Evolutionary conservation across 2,888 invertebrate species (phyloP), one percentile per base, ranked within the genome.

Genomic region (Drosophila helvetica): DNA sequence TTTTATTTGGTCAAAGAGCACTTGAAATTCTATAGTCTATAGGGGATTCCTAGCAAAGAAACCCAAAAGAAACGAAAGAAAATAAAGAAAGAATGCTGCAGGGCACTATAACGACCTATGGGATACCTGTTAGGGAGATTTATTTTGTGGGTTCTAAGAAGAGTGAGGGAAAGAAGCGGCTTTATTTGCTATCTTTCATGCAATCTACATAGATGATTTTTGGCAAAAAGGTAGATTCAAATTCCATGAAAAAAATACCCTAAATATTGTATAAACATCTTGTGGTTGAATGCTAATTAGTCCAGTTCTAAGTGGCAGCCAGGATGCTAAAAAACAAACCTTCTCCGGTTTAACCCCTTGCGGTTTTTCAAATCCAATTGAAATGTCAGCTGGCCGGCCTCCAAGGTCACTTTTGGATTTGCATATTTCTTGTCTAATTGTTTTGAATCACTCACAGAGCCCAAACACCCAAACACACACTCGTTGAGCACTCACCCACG

Each of bases 371-470:
- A n/a, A 2, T 15, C 12, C 18, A 52, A 47, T 51, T 59, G 10
- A 38, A 38, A n/a, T 38, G 38, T 38, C 15, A 6, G 38, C 6
- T 6, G 12, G 33, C 12, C 10, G 12, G 33, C 3, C 25, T 12
- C 38, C 60, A 59, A 59, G 63, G 63, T 51, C 51, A 46, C n/a
- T 19, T 27, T 7, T n/a, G 30, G 18, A 62, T 63, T 62, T 66
- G 54, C 52, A 47, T 67, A 53, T 61, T 59, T 81, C 74, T 56
- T 15, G 46, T 52, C 54, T 74, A 79, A 81, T 79, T 81, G 69
- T 65, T 72, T 77, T 80, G 80, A 80, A 78, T 80, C 80, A 80
- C 79, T 65, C 61, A 60, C 18, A 72, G 53, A 48, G 53, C 42
- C 47, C 18, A 51, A 48, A 67, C 56, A 73, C 62, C 61, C 66